Evolutionary conservation across 2,888 invertebrate species (phyloP).

Genomic region (Tipula helvola): DNA sequence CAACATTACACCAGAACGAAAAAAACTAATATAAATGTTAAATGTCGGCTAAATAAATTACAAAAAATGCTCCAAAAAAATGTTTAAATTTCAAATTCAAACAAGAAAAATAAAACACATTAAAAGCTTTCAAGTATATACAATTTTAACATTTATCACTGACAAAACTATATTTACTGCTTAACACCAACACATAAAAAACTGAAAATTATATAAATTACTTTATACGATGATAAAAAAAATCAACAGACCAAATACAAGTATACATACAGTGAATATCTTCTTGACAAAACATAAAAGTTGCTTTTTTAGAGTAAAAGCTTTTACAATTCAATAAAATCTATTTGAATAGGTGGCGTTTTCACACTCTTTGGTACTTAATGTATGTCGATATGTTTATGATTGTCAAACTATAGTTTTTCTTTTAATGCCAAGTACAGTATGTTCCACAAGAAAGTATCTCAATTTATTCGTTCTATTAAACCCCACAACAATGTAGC

Average conservation of each 20-base stretch:
- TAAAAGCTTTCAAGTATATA: background rate
- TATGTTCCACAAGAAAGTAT: no score
- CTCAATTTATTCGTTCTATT: no score
- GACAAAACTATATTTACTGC: background rate
- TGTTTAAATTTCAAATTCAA: background rate
- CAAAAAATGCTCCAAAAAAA: background rate
- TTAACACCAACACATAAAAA: background rate
- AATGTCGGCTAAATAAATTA: background rate
- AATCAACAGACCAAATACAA: background rate
- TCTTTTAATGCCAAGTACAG: no score
- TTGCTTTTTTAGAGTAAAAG: background rate
- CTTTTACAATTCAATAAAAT: background rate
- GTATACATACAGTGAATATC: background rate
- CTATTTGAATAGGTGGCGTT: background rate
- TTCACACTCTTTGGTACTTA: background rate
- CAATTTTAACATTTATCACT: background rate
- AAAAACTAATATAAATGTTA: background rate
- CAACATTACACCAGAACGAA: background rate
- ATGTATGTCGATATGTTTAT: background rate
- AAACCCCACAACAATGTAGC: no score
- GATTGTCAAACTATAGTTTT: no score
- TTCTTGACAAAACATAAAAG: background rate
- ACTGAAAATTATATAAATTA: background rate
- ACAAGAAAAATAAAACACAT: background rate
- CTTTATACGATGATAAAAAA: background rate